Conservation (phyloP, 1,140 invertebrate species). For the Sitodiplosis mosellana region DNA sequence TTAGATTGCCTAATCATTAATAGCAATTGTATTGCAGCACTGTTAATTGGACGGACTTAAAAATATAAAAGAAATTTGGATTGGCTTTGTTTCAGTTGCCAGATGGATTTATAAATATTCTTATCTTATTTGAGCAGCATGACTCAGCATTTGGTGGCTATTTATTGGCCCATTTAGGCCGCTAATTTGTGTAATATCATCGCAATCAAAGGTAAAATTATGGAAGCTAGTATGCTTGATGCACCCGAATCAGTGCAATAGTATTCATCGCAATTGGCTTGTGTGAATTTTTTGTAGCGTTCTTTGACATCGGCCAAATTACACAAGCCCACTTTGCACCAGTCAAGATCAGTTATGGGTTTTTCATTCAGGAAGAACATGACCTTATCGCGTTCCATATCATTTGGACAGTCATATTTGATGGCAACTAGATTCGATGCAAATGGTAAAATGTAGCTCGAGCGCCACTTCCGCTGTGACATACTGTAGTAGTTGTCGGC, state of each 20-base stretch:
- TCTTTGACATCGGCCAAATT: slow-evolving; percentile 27
- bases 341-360: slow-evolving; percentile 30
- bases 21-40: no score
- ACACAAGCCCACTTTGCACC: slow-evolving; percentile 40
- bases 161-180: no score
- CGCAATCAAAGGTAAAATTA: neutral
- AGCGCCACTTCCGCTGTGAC: slow-evolving; percentile 44
- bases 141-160: no score
- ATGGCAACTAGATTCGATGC: slow-evolving; percentile 58
- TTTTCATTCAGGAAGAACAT: slow-evolving; percentile 41
- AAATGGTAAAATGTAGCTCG: slow-evolving; percentile 53
- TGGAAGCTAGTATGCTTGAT: neutral
- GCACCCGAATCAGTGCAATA: neutral
- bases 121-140: no score
- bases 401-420: slow-evolving; percentile 30
- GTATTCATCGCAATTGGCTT: neutral
- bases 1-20: no score
- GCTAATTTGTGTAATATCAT: slow-evolving; percentile 4
- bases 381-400: slow-evolving; percentile 33
- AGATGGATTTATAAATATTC: no score
- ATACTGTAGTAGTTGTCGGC: slow-evolving; percentile 43
- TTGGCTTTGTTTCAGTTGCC: no score
- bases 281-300: neutral
- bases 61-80: no score
- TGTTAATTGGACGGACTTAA: no score